These are phyloP conservation scores for Fundulus diaphanus DNA, from an alignment of 2,797 vertebrate species.

Conservation along the genomic window DNA sequence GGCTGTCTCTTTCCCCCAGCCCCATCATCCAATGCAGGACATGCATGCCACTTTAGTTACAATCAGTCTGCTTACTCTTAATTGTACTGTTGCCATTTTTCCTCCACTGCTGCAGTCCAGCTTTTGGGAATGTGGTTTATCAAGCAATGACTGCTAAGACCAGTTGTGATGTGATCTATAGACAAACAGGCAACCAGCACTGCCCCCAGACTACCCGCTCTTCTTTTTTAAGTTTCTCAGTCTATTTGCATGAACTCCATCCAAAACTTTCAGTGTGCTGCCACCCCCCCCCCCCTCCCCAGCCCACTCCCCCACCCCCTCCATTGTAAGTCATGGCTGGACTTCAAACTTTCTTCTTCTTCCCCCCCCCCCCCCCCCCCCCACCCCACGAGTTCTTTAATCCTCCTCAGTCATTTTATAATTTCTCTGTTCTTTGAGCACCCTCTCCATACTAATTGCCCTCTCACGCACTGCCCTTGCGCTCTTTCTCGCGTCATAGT, in stretches of 20 bases:
- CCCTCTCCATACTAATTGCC: slow-evolving; percentile 14
- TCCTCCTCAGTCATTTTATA: slow-evolving; percentile 37
- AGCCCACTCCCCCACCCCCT: too few relatives aligned
- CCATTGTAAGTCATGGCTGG: slow-evolving; percentile 42
- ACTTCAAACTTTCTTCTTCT: slow-evolving; percentile 26
- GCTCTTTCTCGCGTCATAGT: slow-evolving; percentile 20
- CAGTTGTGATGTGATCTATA: slow-evolving; percentile 89
- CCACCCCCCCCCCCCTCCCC: slow-evolving; percentile 6
- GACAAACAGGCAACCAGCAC: slow-evolving; percentile 99
- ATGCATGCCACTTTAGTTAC: slow-evolving; percentile 57
- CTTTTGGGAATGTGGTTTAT: slow-evolving; percentile 75
- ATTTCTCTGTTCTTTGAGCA: slow-evolving; percentile 20
- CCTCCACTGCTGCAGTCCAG: slow-evolving; percentile 24
- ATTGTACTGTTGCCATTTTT: background rate
- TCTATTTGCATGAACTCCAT: slow-evolving; percentile 59
- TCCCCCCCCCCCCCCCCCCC: slow-evolving; percentile 1
- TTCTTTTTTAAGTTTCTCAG: slow-evolving; percentile 60
- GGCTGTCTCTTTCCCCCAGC: slow-evolving; percentile 26
- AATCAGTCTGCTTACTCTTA: background rate
- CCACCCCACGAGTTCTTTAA: slow-evolving; percentile 29
- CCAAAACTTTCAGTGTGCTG: slow-evolving; percentile 32
- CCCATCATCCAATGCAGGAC: slow-evolving; percentile 27
- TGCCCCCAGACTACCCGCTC: slow-evolving; percentile 83
- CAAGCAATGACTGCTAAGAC: slow-evolving; percentile 84
- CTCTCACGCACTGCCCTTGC: slow-evolving; percentile 10